Base-by-base conservation (phyloP, 2,888 invertebrate species). In the Stratiomys singularior region DNA sequence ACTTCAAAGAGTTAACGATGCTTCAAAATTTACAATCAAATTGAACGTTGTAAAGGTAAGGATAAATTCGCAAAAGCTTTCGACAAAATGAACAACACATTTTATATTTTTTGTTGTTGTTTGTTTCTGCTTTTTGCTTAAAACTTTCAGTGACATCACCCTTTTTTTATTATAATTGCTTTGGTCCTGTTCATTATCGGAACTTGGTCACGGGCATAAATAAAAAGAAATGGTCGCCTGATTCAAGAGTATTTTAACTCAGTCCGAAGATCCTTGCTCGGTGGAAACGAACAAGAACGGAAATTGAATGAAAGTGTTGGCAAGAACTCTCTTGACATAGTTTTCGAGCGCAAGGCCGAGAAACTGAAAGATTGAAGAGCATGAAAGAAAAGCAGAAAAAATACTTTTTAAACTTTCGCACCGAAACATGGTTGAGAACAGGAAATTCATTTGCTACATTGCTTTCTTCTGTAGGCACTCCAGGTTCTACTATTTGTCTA, bases 271-370 rank as follows among this genome's bases (percentile, higher is more conserved):
- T 52, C 15, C n/a, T 52, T 52, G 15, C 3, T 13, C 52, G 18
- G 52, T 18, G 15, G 7, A 52, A 52, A 13, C 52, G 3, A 18
- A 66, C 30, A 66, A 66, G 37, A 66, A 66, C 66, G 66, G 30
- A 66, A 66, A 66, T 66, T 66, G 66, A 66, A 66, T 66, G 66
- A 37, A 37, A 66, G 66, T 66, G 66, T 66, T 21, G 66, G 27
- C 66, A 66, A 66, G 66, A 37, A 44, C 15, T n/a, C 66, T 66
- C 66, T 66, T 66, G 66, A 66, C 66, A 66, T 66, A 66, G 66
- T 66, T 66, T 37, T 18, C 66, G 21, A 37, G 18, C 15, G 63
- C 27, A 52, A 52, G 15, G 15, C 15, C 4, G 52, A 52, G n/a
- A 52, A 9, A 52, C 23, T 27, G 27, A 63, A 37, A 37, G 63